These are phyloP conservation scores for Muscina levida DNA, from an alignment of 2,888 invertebrate species.

Conservation along the genomic window DNA sequence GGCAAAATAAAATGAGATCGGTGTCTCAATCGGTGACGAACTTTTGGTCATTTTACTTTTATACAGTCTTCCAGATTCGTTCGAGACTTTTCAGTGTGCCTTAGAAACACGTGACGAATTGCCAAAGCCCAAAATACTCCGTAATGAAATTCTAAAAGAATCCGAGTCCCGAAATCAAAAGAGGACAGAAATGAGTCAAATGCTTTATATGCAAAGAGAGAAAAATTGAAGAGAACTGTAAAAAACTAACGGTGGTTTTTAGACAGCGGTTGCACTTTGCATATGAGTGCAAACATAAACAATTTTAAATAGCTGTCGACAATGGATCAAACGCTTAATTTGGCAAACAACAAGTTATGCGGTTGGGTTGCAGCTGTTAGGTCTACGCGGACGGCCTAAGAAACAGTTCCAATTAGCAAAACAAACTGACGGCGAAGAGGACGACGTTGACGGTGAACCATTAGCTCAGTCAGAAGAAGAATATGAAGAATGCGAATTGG, in stretches of 20 bases:
- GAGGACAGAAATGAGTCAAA: constrained; percentile 49
- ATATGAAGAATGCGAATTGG: constrained; percentile 56
- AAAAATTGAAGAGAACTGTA: background rate
- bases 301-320: constrained; percentile 16
- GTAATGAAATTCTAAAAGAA: constrained; percentile 66
- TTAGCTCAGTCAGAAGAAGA: constrained; percentile 34
- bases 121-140: constrained; percentile 62
- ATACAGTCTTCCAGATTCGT: constrained; percentile 72
- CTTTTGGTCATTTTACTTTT: constrained; percentile 73
- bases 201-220: constrained; percentile 48
- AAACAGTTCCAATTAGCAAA: constrained; percentile 44
- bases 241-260: constrained; percentile 45
- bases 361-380: constrained; percentile 47
- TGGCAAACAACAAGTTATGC: constrained; percentile 55
- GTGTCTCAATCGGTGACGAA: constrained; percentile 71
- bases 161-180: constrained; percentile 62
- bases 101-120: constrained; percentile 74
- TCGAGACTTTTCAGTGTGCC: constrained; percentile 74
- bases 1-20: constrained; percentile 74
- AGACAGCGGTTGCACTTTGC: constrained; percentile 31
- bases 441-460: background rate
- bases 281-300: constrained; percentile 18
- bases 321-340: constrained; percentile 49
- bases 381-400: constrained; percentile 52
- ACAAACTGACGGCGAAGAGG: background rate